Evolutionary conservation across 92 coral and sea anemone genomes (phyloP).

Genomic region (Pocillopora grandis): DNA sequence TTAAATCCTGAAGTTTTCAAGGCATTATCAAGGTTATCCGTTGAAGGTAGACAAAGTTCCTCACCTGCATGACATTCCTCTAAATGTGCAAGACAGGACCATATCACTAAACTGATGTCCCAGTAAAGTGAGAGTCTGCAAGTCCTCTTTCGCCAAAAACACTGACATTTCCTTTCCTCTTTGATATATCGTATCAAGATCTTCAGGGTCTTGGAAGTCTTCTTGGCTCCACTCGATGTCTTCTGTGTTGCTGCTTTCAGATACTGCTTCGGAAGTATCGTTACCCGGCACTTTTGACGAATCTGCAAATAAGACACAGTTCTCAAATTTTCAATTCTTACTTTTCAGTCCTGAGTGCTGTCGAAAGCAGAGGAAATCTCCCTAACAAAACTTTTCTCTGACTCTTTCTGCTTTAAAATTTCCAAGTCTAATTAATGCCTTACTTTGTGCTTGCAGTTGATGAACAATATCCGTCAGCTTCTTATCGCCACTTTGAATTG

Average conservation of each 20-base stretch:
- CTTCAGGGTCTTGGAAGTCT: not conserved
- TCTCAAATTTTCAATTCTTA: no score
- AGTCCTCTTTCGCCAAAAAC: slow-evolving; percentile 18
- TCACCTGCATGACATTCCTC: slow-evolving; percentile 73
- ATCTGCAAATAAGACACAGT: no score
- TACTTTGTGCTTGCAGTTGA: not conserved
- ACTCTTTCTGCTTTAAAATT: not conserved
- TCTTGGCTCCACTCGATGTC: not conserved
- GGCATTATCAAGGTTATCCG: no score
- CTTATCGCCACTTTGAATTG: not conserved
- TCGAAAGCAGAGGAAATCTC: no score
- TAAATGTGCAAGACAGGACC: slow-evolving; percentile 72
- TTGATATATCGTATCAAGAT: not conserved
- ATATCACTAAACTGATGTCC: slow-evolving; percentile 81
- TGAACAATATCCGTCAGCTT: slow-evolving; percentile 1
- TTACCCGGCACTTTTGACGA: no score
- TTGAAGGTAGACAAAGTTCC: not conserved
- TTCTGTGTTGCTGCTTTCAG: not conserved
- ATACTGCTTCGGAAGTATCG: not conserved
- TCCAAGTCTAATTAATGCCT: not conserved
- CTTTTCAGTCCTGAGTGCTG: no score
- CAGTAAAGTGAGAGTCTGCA: not conserved
- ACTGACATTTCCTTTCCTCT: slow-evolving; percentile 21
- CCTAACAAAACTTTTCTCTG: no score
- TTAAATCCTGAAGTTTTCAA: no score